A percentile compares a stretch with the other conserved stretches of the same genome.
These are phyloP conservation scores for Hippolais icterina DNA, from an alignment of 2,113 vertebrate genomes.

Conservation along the genomic window DNA sequence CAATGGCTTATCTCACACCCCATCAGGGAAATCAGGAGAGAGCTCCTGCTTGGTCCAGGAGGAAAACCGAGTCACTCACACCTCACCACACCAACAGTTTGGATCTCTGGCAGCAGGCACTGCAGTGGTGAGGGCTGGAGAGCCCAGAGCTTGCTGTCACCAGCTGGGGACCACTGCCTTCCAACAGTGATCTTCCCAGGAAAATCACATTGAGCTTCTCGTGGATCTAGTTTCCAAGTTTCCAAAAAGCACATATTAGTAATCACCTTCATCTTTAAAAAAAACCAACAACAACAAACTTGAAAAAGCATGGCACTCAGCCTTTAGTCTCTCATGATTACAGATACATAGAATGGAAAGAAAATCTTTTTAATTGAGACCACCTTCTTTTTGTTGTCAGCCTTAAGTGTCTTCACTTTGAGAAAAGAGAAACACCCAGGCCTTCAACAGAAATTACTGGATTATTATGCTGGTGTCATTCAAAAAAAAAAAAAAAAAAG, in stretches of 20 bases:
- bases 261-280: not conserved
- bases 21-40: not conserved
- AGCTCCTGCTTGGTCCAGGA: not conserved
- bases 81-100: not conserved
- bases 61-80: not conserved
- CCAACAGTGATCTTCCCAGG: fast-evolving
- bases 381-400: not conserved
- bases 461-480: not conserved
- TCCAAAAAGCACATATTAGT: not conserved
- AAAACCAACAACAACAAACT: too few relatives aligned
- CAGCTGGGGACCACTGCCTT: not conserved
- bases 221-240: not conserved
- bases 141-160: not conserved
- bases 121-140: fast-evolving
- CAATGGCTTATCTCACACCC: not conserved
- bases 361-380: not conserved
- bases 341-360: not conserved
- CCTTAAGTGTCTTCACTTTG: not conserved
- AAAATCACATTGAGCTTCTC: not conserved
- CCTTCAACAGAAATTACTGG: not conserved
- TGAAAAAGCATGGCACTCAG: fast-evolving
- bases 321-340: not conserved
- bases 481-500: not conserved
- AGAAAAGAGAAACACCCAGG: not conserved
- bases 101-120: not conserved